Evolutionary conservation across 2,113 vertebrate species (phyloP).

Genomic region (Recurvirostra avosetta): DNA sequence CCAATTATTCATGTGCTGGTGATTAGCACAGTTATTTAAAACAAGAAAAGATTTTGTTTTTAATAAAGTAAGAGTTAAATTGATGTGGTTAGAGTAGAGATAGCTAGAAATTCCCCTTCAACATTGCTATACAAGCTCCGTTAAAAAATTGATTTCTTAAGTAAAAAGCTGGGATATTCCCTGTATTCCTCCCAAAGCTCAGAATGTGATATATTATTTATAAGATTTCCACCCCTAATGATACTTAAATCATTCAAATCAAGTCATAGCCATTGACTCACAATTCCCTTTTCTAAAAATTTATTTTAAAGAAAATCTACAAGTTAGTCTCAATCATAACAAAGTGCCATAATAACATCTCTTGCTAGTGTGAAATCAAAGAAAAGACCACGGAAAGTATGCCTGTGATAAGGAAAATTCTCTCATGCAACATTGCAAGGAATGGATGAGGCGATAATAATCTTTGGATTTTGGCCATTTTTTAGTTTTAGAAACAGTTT

Average conservation of each 20-base stretch:
- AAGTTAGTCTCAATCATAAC: not conserved
- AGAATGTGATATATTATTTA: not conserved
- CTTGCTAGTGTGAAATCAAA: not conserved
- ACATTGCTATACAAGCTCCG: not conserved
- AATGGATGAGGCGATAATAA: slow-evolving; percentile 51
- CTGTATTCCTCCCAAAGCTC: not conserved
- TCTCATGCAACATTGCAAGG: slow-evolving; percentile 20
- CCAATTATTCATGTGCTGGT: not conserved
- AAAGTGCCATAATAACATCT: not conserved
- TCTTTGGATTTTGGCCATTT: slow-evolving; percentile 60
- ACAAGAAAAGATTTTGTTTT: not conserved
- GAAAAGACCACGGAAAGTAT: not conserved
- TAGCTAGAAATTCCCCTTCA: not conserved
- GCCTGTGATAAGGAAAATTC: not conserved
- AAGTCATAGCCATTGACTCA: not conserved
- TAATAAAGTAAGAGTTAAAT: not conserved
- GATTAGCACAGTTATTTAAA: not conserved
- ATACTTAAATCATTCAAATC: not conserved
- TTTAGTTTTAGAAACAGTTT: slow-evolving; percentile 32
- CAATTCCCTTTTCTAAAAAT: not conserved
- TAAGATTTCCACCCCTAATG: not conserved
- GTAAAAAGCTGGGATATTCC: not conserved
- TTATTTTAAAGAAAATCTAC: not conserved
- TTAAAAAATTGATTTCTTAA: not conserved
- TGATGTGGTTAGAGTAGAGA: not conserved